These are phyloP conservation scores for Actinia tenebrosa DNA, from an alignment of 64 coral and sea anemone genomes.

Conservation along the genomic window DNA sequence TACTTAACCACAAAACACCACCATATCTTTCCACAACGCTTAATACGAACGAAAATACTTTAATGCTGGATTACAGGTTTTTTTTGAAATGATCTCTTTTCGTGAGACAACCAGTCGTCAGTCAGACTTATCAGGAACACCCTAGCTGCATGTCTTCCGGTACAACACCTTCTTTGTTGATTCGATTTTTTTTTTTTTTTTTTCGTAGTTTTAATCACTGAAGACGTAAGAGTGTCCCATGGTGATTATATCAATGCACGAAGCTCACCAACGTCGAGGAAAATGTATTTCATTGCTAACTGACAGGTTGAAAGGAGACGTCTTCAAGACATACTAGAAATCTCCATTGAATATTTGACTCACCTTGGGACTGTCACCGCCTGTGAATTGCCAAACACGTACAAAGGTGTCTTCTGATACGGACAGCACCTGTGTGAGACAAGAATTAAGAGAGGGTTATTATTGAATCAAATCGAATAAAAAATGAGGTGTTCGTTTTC, in stretches of 20 bases:
- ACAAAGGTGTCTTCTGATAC: slow-evolving; percentile 85
- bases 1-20: not conserved
- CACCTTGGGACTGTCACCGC: slow-evolving; percentile 44
- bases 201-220: not conserved
- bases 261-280: not conserved
- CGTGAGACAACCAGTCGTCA: not conserved
- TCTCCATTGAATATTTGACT: not conserved
- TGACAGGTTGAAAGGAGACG: not conserved
- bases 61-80: not conserved
- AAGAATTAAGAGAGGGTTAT: not conserved
- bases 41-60: not conserved
- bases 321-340: not conserved
- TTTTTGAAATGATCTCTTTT: not conserved
- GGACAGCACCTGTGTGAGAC: slow-evolving; percentile 60
- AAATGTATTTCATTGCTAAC: not conserved
- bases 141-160: not conserved
- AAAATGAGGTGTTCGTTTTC: not conserved
- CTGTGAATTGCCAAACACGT: slow-evolving; percentile 77
- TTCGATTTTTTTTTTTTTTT: not conserved
- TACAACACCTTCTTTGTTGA: not conserved
- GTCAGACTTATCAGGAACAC: not conserved
- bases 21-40: not conserved
- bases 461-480: not conserved
- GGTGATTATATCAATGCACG: too few relatives aligned
- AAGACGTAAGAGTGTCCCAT: not conserved